Evolutionary conservation across 2,113 vertebrate species (phyloP).

Genomic region (Aphyosemion australe): DNA sequence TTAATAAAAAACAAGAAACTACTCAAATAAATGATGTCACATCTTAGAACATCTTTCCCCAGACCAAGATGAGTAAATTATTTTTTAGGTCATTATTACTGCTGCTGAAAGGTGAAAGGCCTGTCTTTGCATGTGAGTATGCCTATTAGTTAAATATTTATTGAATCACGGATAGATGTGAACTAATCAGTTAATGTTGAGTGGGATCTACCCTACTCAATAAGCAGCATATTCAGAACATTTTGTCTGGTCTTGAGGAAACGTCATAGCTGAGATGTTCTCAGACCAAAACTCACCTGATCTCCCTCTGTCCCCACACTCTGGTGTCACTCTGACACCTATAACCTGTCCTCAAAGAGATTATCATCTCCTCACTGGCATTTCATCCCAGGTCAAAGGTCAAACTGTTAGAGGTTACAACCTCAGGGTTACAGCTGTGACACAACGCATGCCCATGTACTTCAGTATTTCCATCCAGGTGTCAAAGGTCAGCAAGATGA

Average conservation of each 20-base stretch:
- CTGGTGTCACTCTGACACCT: not conserved
- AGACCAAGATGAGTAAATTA: not conserved
- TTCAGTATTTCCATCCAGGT: constrained; percentile 15
- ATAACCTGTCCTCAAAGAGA: not conserved
- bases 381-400: constrained; percentile 33
- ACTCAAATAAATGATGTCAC: not conserved
- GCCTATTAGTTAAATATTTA: not conserved
- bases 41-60: not conserved
- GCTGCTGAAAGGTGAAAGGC: too few relatives aligned
- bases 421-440: constrained; percentile 14
- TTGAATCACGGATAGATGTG: too few relatives aligned
- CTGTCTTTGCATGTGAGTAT: not conserved
- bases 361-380: constrained; percentile 12
- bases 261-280: too few relatives aligned
- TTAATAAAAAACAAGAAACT: too few relatives aligned
- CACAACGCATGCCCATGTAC: constrained; percentile 5
- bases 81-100: not conserved
- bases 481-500: constrained; percentile 37
- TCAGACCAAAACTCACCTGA: too few relatives aligned
- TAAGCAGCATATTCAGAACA: too few relatives aligned
- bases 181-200: too few relatives aligned
- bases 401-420: constrained; percentile 1
- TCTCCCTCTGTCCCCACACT: not conserved
- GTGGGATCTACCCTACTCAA: too few relatives aligned
- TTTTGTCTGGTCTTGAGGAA: too few relatives aligned